These are phyloP conservation scores for Falco naumanni DNA, from an alignment of 2,797 vertebrate genomes.

Conservation along the genomic window DNA sequence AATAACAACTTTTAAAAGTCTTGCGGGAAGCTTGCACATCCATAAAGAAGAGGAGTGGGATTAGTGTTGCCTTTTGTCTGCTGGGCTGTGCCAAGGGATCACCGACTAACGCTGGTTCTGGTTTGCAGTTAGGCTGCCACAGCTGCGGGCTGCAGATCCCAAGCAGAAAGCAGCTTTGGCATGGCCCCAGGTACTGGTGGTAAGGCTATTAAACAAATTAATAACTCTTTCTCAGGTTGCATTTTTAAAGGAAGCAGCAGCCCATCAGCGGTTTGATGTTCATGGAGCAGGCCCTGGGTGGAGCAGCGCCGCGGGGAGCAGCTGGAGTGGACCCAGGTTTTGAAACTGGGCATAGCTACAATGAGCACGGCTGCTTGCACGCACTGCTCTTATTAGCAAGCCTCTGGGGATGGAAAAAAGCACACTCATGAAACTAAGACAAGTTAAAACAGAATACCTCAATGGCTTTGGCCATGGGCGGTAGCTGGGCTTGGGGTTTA, in stretches of 20 bases:
- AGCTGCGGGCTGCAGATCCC: neutral
- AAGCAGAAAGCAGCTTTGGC: neutral
- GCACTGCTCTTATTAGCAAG: neutral
- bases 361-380: rapidly evolving
- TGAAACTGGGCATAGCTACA: neutral
- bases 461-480: neutral
- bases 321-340: neutral
- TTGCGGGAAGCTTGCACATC: neutral
- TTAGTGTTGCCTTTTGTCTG: neutral
- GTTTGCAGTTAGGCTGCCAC: neutral
- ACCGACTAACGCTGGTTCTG: rapidly evolving
- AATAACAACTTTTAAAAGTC: neutral
- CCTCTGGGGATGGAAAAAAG: neutral
- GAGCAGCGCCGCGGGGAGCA: neutral
- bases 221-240: neutral
- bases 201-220: neutral
- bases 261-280: neutral
- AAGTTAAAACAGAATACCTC: neutral
- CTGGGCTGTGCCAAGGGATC: neutral
- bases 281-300: neutral
- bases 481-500: neutral
- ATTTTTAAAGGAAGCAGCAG: neutral
- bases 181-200: too few species aligned
- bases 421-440: rapidly evolving
- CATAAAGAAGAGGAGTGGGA: neutral